Percentiles rank a stretch among this genome's conserved stretches.
phyloP scores from a whole-genome alignment of 2,888 invertebrate genomes.

The Hymenopus coronatus region DNA sequence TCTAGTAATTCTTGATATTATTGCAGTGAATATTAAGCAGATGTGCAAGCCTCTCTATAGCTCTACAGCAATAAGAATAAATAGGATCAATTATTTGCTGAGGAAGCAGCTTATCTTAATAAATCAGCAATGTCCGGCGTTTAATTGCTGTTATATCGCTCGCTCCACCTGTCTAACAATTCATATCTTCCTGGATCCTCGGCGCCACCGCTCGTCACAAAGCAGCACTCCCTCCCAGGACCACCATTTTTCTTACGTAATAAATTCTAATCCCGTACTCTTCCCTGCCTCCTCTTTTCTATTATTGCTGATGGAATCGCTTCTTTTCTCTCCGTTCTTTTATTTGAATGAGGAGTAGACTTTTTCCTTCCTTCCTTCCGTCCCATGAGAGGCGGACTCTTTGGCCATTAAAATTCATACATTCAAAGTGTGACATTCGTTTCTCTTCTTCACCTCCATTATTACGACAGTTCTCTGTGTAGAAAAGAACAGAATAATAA shows the following conservation, averaged over 20 bases:
- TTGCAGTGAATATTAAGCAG: no score
- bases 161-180: slow-evolving; percentile 8
- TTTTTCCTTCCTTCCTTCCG: no score
- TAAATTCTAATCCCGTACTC: neutral
- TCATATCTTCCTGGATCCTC: neutral
- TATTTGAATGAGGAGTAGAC: neutral
- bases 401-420: slow-evolving; percentile 15
- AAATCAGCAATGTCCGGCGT: no score
- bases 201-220: neutral
- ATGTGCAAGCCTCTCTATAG: no score
- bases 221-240: no score
- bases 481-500: no score
- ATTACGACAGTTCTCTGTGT: no score
- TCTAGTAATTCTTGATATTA: no score
- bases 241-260: neutral
- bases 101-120: no score
- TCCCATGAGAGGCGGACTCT: neutral
- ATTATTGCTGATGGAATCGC: slow-evolving; percentile 7
- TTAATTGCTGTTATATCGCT: neutral
- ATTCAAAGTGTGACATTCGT: neutral
- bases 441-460: no score
- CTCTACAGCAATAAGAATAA: no score
- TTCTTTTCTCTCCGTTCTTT: neutral
- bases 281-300: neutral
- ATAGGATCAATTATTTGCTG: no score